Conservation (phyloP, 2,797 vertebrate species). For the Gallinago solitaria region DNA sequence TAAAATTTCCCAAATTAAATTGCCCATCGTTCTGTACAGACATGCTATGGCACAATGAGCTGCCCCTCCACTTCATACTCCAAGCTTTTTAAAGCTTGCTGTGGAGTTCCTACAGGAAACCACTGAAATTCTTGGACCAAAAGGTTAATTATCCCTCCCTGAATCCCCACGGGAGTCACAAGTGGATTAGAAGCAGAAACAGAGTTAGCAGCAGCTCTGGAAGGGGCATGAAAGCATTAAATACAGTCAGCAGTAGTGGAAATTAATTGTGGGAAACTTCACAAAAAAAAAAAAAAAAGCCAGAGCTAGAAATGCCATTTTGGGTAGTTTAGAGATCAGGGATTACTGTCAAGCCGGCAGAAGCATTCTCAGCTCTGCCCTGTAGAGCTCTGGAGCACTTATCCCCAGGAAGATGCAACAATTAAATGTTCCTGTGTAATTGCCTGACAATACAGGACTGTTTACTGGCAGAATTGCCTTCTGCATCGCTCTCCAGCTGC, state of each 20-base stretch:
- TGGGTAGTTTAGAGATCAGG: background rate
- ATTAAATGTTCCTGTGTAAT: background rate
- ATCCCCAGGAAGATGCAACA: background rate
- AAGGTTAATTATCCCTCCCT: slow-evolving; percentile 47
- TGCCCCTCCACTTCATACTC: background rate
- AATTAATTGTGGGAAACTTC: slow-evolving; percentile 36
- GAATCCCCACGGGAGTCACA: slow-evolving; percentile 21
- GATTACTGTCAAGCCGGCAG: background rate
- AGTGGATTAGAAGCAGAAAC: slow-evolving; percentile 58
- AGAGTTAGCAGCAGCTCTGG: background rate
- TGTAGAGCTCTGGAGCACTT: background rate
- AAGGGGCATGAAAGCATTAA: slow-evolving; percentile 31
- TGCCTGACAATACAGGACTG: background rate
- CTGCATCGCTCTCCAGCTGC: background rate
- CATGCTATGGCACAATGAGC: background rate
- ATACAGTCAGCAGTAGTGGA: background rate
- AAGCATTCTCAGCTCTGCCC: background rate
- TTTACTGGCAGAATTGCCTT: background rate
- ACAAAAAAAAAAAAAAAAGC: background rate
- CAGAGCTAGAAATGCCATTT: slow-evolving; percentile 15
- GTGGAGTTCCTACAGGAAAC: slow-evolving; percentile 14
- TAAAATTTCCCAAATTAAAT: background rate
- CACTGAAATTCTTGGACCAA: slow-evolving; percentile 24
- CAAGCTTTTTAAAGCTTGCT: background rate
- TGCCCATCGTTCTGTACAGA: background rate